Evolutionary conservation across 2,797 vertebrate genomes (phyloP), one percentile per base, ranked within the genome.

Genomic region (Gephyroberyx darwinii): DNA sequence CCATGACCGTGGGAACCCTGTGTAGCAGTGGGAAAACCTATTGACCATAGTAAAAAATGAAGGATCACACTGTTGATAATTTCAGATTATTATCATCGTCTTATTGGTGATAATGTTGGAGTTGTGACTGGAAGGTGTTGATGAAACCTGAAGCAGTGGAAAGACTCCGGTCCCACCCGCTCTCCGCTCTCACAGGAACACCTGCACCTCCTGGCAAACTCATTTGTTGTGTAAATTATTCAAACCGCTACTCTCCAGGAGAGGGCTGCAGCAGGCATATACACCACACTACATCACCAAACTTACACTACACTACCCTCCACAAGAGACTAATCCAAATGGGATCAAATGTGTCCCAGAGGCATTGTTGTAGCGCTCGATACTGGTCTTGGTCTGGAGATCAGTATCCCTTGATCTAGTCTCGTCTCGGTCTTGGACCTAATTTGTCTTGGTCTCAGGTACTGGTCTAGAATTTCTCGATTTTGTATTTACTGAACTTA

Each of bases 201-300:
- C 83, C 85, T 85, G 84, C 53, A 80, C 85, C 86, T 85, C 71
- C 74, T 79, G 74, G 78, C 78, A 81, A 82, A 90, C 74, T 82
- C 73, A 84, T 85, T 88, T 90, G 83, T 84, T 76, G 71, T 75
- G 85, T 91, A 66, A 91, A 92, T 91, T 80, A 92, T 90, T 91
- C 80, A 91, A 75, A 65, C 26, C 51, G 14, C 56, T 70, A 31
- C 66, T 72, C 70, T 81, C 14, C 26, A 71, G 59, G 61, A 82
- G 75, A 72, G 50, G 2, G 13, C 57, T 61, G 65, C 5, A 69
- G 51, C 62, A 80, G 63, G 74, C 59, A 72, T 43, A 69, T 68
- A 74, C 66, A 39, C 56, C 33, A 74, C 26, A 26, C 1, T 26
- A 26, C 26, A 26, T 26, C 26, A 75, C 65, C 63, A 60, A 30